Evolutionary conservation across 2,888 invertebrate species (phyloP).

Genomic region (Pteria penguin): DNA sequence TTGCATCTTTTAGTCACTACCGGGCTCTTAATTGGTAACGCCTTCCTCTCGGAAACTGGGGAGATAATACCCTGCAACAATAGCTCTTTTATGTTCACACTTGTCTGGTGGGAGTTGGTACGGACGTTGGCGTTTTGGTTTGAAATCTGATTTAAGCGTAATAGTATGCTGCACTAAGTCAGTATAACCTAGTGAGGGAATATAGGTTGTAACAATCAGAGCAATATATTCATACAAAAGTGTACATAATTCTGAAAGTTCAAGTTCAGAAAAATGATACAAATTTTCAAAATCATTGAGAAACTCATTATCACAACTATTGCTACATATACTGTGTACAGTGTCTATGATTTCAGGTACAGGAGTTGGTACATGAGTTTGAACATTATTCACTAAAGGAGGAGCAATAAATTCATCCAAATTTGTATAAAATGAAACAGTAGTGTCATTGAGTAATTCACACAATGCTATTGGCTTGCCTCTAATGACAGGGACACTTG

Average conservation of each 20-base stretch:
- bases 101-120: conserved; percentile 35
- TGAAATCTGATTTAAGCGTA: conserved; percentile 13
- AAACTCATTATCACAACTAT: too few species aligned
- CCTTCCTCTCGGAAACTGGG: conserved; percentile 8
- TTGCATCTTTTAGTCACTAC: conserved; percentile 21
- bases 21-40: conserved; percentile 24
- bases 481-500: too few species aligned
- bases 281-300: too few species aligned
- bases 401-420: too few species aligned
- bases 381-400: too few species aligned
- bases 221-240: conserved; percentile 9
- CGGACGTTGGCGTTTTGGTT: conserved; percentile 27
- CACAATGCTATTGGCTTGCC: too few species aligned
- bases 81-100: conserved; percentile 8
- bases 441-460: conserved; percentile 32
- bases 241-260: background rate
- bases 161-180: conserved; percentile 29
- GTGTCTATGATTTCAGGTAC: too few species aligned
- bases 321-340: too few species aligned
- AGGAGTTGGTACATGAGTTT: too few species aligned
- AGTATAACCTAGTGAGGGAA: conserved; percentile 24
- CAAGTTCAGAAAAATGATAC: too few species aligned
- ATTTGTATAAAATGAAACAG: too few species aligned
- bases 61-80: conserved; percentile 13
- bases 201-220: conserved; percentile 28